Conservation (phyloP, 2,797 vertebrate species). For the Malacoraja senta region DNA sequence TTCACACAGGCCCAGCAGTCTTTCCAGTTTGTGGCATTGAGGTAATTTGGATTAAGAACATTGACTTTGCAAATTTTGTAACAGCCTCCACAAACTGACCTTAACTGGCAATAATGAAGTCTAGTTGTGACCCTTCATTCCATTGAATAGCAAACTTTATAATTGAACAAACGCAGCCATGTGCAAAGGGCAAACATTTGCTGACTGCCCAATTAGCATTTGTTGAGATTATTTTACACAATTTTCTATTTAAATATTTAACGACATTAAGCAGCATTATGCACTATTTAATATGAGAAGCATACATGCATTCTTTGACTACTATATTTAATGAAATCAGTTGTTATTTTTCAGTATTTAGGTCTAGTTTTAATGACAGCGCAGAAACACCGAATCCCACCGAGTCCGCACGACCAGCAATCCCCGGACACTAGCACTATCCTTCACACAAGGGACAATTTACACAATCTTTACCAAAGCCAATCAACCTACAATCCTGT, state of each 20-base stretch:
- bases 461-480: no score
- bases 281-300: neutral
- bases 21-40: neutral
- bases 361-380: no score
- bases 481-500: no score
- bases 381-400: no score
- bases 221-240: neutral
- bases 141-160: neutral
- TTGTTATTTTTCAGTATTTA: neutral
- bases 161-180: neutral
- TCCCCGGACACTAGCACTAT: no score
- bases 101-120: neutral
- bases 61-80: neutral
- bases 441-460: no score
- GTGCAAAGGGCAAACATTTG: conserved; percentile 15
- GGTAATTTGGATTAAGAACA: neutral
- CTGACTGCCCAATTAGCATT: neutral
- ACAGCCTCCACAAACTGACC: neutral
- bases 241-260: conserved; percentile 23
- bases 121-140: neutral
- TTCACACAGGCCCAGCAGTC: neutral
- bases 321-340: neutral
- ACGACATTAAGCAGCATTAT: neutral
- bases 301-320: neutral
- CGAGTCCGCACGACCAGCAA: no score